Evolutionary conservation across 2,113 vertebrate species (phyloP).

Genomic region (Calonectris borealis): DNA sequence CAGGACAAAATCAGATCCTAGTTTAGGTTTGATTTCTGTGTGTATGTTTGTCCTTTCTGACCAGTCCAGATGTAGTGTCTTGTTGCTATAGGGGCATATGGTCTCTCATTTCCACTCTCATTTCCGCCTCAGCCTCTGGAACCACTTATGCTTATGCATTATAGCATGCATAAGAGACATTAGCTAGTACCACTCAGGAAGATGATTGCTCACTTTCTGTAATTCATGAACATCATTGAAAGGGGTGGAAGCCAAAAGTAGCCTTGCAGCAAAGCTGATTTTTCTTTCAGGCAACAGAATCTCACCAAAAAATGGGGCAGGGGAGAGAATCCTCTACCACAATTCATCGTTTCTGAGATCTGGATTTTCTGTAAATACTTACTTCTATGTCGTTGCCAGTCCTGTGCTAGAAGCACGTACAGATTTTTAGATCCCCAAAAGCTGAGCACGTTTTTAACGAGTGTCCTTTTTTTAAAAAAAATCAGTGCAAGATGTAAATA

Average conservation of each 20-base stretch:
- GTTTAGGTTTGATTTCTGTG: not conserved
- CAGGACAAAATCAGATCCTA: not conserved
- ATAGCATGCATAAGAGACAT: not conserved
- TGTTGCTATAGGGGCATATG: fast-evolving
- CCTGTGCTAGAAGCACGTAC: not conserved
- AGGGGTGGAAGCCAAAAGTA: not conserved
- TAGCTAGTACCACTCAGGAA: not conserved
- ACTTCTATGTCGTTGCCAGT: not conserved
- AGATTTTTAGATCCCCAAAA: not conserved
- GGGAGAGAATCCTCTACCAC: not conserved
- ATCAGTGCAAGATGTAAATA: not conserved
- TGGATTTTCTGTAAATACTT: not conserved
- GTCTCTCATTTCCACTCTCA: not conserved
- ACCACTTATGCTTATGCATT: not conserved
- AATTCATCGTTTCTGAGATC: not conserved
- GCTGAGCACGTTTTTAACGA: not conserved
- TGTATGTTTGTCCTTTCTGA: not conserved
- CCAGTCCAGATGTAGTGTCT: not conserved
- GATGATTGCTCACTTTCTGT: not conserved
- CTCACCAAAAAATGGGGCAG: fast-evolving
- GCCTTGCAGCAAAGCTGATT: not conserved
- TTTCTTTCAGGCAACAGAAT: not conserved
- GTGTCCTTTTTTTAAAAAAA: not conserved
- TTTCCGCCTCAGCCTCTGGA: not conserved
- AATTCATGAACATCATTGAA: not conserved